Evolutionary conservation across 2,797 vertebrate species (phyloP), one percentile per base, ranked within the genome.

Genomic region (Megaceryle alcyon): DNA sequence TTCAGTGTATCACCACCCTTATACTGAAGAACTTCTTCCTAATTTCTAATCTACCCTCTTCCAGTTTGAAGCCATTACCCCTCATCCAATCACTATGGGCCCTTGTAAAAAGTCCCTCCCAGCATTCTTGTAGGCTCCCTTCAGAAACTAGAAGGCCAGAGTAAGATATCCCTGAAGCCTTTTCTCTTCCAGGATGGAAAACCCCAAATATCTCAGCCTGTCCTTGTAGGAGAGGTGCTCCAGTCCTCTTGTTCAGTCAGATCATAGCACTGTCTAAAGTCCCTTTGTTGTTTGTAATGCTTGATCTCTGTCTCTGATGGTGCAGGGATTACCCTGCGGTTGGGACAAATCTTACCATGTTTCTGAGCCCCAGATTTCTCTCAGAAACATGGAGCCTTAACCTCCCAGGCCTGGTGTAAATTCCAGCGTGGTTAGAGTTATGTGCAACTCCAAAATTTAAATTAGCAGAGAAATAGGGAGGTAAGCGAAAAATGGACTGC

Each of bases 361-460:
- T 72, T 78, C 41, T 69, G 28, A 86, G 57, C 12, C n/a, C 33
- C 66, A 33, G n/a, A 22, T 23, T 76, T 66, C 31, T 64, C 33
- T 9, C 23, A 46, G 57, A n/a, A 81, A 21, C 12, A 60, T 4
- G 41, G 29, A 86, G 35, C 33, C 81, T 92, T 46, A 53, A 65
- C n/a, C 51, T 89, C 12, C 15, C 26, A 76, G 54, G 19, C 14
- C 23, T 70, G 12, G 21, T 85, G 6, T 80, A 53, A 91, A 85
- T 77, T 80, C 23, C 22, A 33, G 6, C 31, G 39, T 31, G 46
- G 21, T 80, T 51, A 56, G 20, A 11, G 2, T 69, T 70, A 76
- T 15, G 19, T 0, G 1, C 1, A 2, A 51, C 0, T 0, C 21
- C 78, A 63, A 82, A 65, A 76, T 17, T 66, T 65, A 79, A 82